These are phyloP conservation scores for Somateria mollissima DNA, from an alignment of 2,797 vertebrate species.

Conservation along the genomic window DNA sequence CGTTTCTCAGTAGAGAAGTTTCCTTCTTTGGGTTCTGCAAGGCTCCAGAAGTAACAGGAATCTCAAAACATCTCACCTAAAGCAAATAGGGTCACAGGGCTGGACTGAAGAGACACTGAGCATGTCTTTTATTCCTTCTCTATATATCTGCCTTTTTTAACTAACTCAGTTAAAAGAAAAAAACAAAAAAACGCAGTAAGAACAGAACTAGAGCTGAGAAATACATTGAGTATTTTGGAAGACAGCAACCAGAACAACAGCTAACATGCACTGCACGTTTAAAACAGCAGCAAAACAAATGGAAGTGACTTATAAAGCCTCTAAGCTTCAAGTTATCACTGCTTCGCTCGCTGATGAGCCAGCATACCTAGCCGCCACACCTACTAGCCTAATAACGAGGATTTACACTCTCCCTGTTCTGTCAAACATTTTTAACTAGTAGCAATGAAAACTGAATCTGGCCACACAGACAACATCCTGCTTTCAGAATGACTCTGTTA, in stretches of 20 bases:
- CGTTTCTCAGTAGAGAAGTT: background rate
- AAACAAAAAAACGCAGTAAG: background rate
- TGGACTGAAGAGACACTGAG: background rate
- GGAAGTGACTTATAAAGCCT: background rate
- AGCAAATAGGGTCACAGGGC: background rate
- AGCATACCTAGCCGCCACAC: background rate
- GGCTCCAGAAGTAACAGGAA: background rate
- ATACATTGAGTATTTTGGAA: background rate
- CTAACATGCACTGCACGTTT: background rate
- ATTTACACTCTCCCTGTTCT: background rate
- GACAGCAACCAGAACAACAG: background rate
- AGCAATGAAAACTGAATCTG: background rate
- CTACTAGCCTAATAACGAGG: background rate
- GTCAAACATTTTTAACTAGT: background rate
- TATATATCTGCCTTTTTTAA: background rate
- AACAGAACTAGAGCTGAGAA: background rate
- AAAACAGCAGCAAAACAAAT: background rate
- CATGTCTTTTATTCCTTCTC: background rate
- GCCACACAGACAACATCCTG: background rate
- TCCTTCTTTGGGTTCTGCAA: background rate
- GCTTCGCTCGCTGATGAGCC: background rate
- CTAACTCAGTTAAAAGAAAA: background rate
- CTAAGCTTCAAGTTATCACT: background rate
- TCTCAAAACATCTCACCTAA: background rate
- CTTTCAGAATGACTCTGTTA: background rate